Conservation (phyloP, 2,113 vertebrate genomes). For the Helogale parvula region DNA sequence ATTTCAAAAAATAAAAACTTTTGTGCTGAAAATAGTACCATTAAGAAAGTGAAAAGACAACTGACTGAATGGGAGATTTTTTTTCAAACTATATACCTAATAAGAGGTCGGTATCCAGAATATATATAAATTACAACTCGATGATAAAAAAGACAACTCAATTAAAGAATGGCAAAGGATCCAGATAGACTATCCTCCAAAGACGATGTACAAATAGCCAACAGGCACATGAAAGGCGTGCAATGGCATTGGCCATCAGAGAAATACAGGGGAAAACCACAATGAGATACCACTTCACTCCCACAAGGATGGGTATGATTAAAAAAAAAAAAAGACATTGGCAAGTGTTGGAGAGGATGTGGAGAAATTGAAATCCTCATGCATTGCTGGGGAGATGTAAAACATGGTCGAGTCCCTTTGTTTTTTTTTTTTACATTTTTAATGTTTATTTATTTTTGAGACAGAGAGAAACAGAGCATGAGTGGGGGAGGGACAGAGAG, state of each 20-base stretch:
- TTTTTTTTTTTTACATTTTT: too few species aligned
- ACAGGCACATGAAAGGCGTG: background rate
- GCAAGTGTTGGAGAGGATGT: background rate
- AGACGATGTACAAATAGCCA: background rate
- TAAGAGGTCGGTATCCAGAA: background rate
- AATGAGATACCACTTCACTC: background rate
- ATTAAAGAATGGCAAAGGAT: background rate
- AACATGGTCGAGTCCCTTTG: background rate
- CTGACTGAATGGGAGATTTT: background rate
- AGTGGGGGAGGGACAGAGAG: too few species aligned
- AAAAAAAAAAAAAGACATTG: background rate
- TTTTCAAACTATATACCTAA: background rate
- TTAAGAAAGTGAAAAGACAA: background rate
- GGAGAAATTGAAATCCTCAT: background rate
- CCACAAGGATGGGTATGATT: background rate
- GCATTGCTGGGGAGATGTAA: background rate
- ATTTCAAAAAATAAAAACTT: too few species aligned
- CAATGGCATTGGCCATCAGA: background rate
- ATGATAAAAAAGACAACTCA: background rate
- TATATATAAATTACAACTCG: background rate
- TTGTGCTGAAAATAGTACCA: background rate
- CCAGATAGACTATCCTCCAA: background rate
- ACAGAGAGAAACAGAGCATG: too few species aligned
- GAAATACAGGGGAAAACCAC: background rate
- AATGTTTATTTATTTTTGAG: too few species aligned